Percentiles rank a stretch among this genome's conserved stretches.
phyloP scores from a whole-genome alignment of 2,797 vertebrate genomes.

The Buphagus erythrorhynchus region DNA sequence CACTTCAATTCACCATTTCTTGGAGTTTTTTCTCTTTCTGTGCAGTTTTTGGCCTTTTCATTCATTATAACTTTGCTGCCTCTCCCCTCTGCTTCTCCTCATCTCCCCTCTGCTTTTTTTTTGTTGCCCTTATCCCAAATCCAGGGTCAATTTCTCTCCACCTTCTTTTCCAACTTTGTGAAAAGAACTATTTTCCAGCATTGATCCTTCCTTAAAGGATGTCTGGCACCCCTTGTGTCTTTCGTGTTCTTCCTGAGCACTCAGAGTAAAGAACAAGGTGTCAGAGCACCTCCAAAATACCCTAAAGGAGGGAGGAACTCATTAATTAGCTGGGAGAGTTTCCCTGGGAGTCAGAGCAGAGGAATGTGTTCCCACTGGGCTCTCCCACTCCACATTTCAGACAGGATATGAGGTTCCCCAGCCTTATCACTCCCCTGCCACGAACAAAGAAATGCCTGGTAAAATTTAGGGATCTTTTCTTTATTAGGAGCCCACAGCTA shows the following conservation, averaged over 20 bases:
- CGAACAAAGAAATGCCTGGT: background rate
- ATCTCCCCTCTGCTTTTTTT: background rate
- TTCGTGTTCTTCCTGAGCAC: background rate
- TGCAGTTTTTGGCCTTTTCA: background rate
- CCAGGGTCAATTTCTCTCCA: background rate
- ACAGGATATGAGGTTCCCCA: background rate
- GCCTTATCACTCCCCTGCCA: background rate
- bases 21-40: background rate
- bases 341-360: background rate
- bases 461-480: background rate
- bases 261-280: background rate
- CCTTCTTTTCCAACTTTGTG: background rate
- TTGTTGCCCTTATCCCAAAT: background rate
- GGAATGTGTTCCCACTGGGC: background rate
- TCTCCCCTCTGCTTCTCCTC: background rate
- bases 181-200: background rate
- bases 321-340: background rate
- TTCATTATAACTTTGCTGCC: fast-evolving
- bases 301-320: background rate
- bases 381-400: background rate
- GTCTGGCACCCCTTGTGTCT: background rate
- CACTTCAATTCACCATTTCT: background rate
- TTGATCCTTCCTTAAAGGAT: background rate
- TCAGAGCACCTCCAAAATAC: background rate
- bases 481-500: background rate